A percentile compares a stretch with the other conserved stretches of the same genome.
Conservation (phyloP, 2,113 vertebrate species). For the Cyanoderma ruficeps region DNA sequence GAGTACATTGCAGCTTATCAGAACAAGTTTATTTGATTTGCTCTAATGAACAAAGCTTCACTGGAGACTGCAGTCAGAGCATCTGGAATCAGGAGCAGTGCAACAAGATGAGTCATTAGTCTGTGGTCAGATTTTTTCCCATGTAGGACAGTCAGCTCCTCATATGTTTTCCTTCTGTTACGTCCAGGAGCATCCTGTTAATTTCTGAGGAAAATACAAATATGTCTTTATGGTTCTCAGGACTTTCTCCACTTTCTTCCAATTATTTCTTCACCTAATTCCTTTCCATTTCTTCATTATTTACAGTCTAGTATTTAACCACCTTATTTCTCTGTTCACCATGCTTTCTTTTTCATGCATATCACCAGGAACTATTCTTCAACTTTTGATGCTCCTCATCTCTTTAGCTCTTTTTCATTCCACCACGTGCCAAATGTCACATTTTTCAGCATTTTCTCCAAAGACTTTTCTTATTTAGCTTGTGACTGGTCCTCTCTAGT, state of each 20-base stretch:
- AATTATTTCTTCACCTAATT: not conserved
- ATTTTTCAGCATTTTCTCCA: not conserved
- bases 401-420: not conserved
- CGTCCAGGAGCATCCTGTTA: not conserved
- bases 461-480: not conserved
- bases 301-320: not conserved
- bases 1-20: not conserved
- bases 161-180: not conserved
- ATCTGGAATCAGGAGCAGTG: not conserved
- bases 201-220: constrained; percentile 5
- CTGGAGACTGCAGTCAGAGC: not conserved
- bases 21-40: not conserved
- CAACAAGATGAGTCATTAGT: not conserved
- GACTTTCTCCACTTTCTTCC: not conserved
- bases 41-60: not conserved
- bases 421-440: not conserved
- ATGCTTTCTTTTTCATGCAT: not conserved
- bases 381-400: not conserved
- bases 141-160: not conserved
- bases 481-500: not conserved
- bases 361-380: not conserved
- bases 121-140: not conserved
- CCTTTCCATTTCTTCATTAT: not conserved
- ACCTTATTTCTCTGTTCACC: not conserved
- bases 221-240: not conserved